phyloP scores from a whole-genome alignment of 2,888 invertebrate species.

The Cerceris ruficornis region DNA sequence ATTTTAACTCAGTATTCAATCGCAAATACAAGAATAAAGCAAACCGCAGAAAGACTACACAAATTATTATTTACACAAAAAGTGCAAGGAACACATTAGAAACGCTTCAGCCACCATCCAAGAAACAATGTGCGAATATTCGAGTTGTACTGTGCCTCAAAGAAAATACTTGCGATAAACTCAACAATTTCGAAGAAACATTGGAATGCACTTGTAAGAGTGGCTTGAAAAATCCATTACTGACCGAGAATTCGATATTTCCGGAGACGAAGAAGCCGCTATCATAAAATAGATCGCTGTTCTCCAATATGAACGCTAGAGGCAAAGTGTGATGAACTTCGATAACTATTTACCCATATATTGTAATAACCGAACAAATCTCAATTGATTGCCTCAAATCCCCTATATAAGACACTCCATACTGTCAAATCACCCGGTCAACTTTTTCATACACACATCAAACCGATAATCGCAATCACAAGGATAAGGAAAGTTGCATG shows the following conservation, averaged over 20 bases:
- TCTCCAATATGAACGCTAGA: background rate
- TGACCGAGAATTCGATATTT: background rate
- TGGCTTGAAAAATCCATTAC: background rate
- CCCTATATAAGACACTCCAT: too few relatives aligned
- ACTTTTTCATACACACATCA: too few relatives aligned
- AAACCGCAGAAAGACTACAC: background rate
- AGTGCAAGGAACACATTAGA: conserved; percentile 25
- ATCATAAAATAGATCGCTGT: conserved; percentile 3
- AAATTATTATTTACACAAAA: conserved; percentile 40
- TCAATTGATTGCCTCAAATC: too few relatives aligned
- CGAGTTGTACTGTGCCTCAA: conserved; percentile 46
- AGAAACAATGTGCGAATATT: conserved; percentile 30
- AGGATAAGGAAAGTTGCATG: too few relatives aligned
- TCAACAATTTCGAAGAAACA: background rate
- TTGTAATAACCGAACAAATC: conserved; percentile 7
- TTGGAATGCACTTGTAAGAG: background rate
- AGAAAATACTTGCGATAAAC: background rate
- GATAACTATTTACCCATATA: background rate
- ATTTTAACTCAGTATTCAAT: too few relatives aligned
- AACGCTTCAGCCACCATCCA: conserved; percentile 6
- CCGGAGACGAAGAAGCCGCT: background rate
- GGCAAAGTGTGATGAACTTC: background rate
- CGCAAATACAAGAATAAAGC: too few relatives aligned
- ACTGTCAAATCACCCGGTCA: too few relatives aligned
- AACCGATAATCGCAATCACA: too few relatives aligned